Conservation (phyloP, 1,140 invertebrate species). For the Melitaea cinxia region DNA sequence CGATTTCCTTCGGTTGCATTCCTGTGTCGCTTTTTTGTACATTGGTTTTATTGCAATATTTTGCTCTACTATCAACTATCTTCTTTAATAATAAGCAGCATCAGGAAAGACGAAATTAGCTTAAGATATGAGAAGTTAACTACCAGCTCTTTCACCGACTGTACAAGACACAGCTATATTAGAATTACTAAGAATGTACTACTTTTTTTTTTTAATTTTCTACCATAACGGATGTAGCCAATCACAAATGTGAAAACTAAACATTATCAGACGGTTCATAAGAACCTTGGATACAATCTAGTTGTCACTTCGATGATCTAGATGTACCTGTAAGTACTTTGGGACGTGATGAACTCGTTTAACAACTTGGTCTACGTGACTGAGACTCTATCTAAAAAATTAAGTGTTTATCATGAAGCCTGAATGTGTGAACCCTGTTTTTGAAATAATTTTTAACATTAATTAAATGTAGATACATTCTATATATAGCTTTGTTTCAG, state of each 20-base stretch:
- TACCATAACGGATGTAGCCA: conserved; percentile 16
- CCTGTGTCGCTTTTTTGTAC: background rate
- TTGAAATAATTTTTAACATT: background rate
- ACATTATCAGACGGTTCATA: conserved; percentile 41
- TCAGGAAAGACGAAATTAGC: no score
- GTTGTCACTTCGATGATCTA: conserved; percentile 44
- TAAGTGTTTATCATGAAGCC: conserved; percentile 4
- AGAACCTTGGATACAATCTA: conserved; percentile 43
- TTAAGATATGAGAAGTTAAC: no score
- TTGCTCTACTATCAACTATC: no score
- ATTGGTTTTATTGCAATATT: background rate
- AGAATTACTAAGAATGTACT: no score
- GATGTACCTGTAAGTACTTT: conserved; percentile 15
- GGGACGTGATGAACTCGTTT: conserved; percentile 32
- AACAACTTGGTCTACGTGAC: conserved; percentile 26
- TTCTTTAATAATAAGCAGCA: no score
- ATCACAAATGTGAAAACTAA: conserved; percentile 19
- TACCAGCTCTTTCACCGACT: no score
- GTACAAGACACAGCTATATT: no score
- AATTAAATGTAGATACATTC: background rate
- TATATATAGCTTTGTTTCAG: no score
- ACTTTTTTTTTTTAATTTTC: no score
- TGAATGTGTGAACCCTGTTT: background rate
- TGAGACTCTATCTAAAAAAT: conserved; percentile 26
- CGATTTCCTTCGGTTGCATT: background rate